phyloP scores from a whole-genome alignment of 2,113 vertebrate genomes.

The Platanista minor region DNA sequence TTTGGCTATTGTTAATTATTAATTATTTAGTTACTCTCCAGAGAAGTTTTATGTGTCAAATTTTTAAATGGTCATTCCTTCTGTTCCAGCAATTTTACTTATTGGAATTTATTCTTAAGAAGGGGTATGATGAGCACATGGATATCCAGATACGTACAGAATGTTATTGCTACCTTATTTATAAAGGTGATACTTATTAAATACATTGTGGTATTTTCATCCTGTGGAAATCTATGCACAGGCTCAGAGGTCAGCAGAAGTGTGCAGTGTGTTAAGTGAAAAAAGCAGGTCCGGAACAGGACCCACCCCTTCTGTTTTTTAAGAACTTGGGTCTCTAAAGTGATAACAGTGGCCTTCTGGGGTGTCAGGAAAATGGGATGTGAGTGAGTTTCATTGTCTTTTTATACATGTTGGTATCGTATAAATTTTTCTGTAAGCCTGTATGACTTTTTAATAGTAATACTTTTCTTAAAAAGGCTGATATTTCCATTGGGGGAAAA shows the following conservation, averaged over 20 bases:
- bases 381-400: not conserved
- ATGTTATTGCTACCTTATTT: fast-evolving
- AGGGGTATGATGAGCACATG: not conserved
- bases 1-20: not conserved
- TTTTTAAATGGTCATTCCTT: not conserved
- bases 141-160: fast-evolving
- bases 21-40: not conserved
- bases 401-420: not conserved
- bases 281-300: too few species aligned
- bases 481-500: not conserved
- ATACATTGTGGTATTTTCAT: fast-evolving
- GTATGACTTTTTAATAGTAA: not conserved
- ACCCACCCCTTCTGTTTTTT: too few species aligned
- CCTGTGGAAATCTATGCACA: fast-evolving
- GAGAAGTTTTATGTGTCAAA: not conserved
- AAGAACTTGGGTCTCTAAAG: not conserved
- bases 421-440: not conserved
- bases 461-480: not conserved
- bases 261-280: not conserved
- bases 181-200: fast-evolving
- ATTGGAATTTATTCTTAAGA: not conserved
- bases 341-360: not conserved
- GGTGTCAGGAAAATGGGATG: not conserved
- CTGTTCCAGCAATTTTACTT: not conserved
- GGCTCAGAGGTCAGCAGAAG: not conserved